Evolutionary conservation across 30 jellyfish, hydroid and myxozoan genomes (phyloP).

Genomic region (Chironex yamaguchii): DNA sequence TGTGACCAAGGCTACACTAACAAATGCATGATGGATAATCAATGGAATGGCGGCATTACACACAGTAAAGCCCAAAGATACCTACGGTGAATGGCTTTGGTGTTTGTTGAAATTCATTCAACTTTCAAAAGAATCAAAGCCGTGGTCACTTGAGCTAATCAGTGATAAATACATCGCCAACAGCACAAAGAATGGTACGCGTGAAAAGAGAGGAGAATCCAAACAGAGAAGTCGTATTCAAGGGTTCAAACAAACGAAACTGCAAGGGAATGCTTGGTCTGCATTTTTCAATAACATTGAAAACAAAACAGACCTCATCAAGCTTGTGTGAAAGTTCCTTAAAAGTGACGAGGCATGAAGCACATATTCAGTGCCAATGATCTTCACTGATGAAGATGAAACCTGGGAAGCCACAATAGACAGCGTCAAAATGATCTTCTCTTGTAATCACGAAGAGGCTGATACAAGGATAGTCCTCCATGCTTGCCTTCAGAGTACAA

Average conservation of each 20-base stretch:
- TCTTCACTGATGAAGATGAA: too few species aligned
- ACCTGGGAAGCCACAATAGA: too few species aligned
- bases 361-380: neutral
- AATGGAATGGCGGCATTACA: too few species aligned
- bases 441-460: constrained; percentile 59
- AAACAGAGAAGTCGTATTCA: neutral
- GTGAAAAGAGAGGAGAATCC: constrained; percentile 24
- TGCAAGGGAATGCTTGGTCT: constrained; percentile 38
- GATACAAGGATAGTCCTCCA: constrained; percentile 59
- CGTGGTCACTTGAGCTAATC: constrained; percentile 10
- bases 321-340: neutral
- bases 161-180: neutral
- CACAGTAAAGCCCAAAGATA: constrained; percentile 8
- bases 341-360: neutral
- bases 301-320: too few species aligned
- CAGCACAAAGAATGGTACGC: constrained; percentile 32
- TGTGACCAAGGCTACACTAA: too few species aligned
- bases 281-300: constrained; percentile 9
- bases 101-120: neutral
- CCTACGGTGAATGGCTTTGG: constrained; percentile 25
- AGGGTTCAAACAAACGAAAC: constrained; percentile 26
- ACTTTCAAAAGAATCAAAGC: neutral
- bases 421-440: constrained; percentile 16
- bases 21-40: too few species aligned
- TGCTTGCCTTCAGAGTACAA: constrained; percentile 22